A percentile compares a stretch with the other conserved stretches of the same genome.
Conservation (phyloP, 2,797 vertebrate genomes). For the Phrynocephalus vlangalii region DNA sequence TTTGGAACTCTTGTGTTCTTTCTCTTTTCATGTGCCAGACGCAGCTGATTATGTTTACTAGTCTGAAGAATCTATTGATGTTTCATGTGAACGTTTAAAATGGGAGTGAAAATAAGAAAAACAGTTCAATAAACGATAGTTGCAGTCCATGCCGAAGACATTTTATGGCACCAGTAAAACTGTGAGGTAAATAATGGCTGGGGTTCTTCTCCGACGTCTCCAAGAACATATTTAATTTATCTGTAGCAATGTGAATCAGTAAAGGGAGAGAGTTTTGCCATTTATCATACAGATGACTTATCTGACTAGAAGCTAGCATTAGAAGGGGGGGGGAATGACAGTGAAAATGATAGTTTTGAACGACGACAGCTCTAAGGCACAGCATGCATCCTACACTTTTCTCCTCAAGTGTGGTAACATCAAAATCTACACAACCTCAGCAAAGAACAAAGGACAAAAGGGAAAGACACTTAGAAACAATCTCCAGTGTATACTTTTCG, state of each 20-base stretch:
- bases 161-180: slow-evolving; percentile 36
- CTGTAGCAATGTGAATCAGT: slow-evolving; percentile 37
- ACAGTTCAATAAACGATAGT: neutral
- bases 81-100: neutral
- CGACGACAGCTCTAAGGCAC: slow-evolving; percentile 38
- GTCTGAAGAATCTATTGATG: neutral
- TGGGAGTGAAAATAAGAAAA: neutral
- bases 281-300: slow-evolving; percentile 35
- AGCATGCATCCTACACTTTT: slow-evolving; percentile 56
- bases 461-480: slow-evolving; percentile 23
- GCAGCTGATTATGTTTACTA: neutral
- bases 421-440: slow-evolving; percentile 28
- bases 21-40: neutral
- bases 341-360: slow-evolving; percentile 60
- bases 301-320: slow-evolving; percentile 27
- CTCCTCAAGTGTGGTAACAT: slow-evolving; percentile 46
- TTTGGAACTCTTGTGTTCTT: neutral
- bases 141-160: slow-evolving; percentile 5
- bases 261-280: neutral
- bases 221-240: slow-evolving; percentile 26
- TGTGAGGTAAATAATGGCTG: neutral
- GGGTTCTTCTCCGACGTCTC: slow-evolving; percentile 18
- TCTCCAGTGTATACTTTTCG: slow-evolving; percentile 37
- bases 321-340: slow-evolving; percentile 23
- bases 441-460: slow-evolving; percentile 21